Percentiles rank a stretch among this genome's conserved stretches.
These are phyloP conservation scores for Phenganax marumi DNA, from an alignment of 92 coral and sea anemone species.

Conservation along the genomic window DNA sequence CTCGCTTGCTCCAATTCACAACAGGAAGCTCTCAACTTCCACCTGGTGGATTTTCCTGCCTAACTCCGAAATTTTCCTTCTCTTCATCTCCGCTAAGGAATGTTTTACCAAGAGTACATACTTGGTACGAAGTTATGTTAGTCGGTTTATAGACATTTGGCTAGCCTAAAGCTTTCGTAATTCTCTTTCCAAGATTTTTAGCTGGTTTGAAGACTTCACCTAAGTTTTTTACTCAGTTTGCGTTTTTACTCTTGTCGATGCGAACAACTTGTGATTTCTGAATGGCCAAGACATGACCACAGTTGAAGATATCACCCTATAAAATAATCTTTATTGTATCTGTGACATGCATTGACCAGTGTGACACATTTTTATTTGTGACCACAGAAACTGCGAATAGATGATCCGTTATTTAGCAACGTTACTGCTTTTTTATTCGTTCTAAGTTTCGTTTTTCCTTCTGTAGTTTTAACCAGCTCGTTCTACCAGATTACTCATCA, in stretches of 20 bases:
- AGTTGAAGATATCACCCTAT: no score
- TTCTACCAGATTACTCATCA: constrained; percentile 83
- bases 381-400: no score
- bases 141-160: neutral
- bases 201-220: no score
- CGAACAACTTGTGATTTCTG: no score
- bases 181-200: no score
- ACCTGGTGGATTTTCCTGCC: constrained; percentile 89
- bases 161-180: no score
- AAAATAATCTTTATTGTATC: no score
- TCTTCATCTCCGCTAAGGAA: constrained; percentile 57
- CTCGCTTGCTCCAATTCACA: constrained; percentile 86
- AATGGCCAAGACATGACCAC: no score
- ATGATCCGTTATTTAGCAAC: neutral
- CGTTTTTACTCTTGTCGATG: no score
- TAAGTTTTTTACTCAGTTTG: no score
- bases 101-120: constrained; percentile 85
- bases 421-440: neutral
- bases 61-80: constrained; percentile 79
- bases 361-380: no score
- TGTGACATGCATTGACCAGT: no score
- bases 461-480: constrained; percentile 87
- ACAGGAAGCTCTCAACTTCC: constrained; percentile 99
- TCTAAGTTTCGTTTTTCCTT: neutral
- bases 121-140: constrained; percentile 61